Conservation (phyloP, 2,797 vertebrate genomes). For the Sarcoramphus papa region DNA sequence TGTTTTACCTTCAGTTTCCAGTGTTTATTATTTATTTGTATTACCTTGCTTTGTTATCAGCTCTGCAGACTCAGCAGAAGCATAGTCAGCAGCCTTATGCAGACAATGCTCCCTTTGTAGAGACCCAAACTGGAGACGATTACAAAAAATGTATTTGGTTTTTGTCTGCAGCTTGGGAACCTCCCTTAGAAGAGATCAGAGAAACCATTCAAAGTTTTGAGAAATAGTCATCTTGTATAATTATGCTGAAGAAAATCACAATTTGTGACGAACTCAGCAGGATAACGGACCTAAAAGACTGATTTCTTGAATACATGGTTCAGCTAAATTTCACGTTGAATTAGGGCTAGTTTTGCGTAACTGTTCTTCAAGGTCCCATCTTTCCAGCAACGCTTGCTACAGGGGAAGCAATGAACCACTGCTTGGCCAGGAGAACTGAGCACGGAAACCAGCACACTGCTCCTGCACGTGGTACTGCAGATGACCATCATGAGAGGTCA, state of each 20-base stretch:
- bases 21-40: slow-evolving; percentile 29
- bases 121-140: not conserved
- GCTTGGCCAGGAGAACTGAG: not conserved
- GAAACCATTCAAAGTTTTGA: not conserved
- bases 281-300: not conserved
- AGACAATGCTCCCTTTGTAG: slow-evolving; percentile 28
- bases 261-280: not conserved
- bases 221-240: not conserved
- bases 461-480: not conserved
- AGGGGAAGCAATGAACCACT: not conserved
- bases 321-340: not conserved
- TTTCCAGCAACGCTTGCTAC: not conserved
- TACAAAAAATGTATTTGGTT: not conserved
- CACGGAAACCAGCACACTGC: not conserved
- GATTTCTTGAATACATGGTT: not conserved
- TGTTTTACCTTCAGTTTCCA: not conserved
- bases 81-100: not conserved
- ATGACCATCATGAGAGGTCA: not conserved
- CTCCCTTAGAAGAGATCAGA: not conserved
- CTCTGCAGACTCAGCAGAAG: slow-evolving; percentile 9
- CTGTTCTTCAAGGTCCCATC: not conserved
- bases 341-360: not conserved
- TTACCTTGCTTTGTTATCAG: slow-evolving; percentile 19
- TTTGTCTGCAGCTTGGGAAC: not conserved
- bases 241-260: not conserved